phyloP scores from a whole-genome alignment of 2,113 vertebrate species.

The Apistogramma diplotaenia region DNA sequence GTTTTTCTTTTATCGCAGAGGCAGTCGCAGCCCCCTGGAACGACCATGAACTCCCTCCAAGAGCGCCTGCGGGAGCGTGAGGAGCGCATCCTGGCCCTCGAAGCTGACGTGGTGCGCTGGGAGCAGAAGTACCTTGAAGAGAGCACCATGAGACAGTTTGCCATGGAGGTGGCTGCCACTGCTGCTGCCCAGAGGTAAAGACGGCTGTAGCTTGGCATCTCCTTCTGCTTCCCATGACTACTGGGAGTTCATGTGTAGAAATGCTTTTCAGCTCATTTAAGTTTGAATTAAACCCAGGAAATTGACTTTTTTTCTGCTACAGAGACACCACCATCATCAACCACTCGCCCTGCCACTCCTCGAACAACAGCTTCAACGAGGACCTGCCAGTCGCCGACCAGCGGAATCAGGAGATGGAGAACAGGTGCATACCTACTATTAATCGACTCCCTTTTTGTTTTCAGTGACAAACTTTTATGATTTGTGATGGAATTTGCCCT shows the following conservation, averaged over 20 bases:
- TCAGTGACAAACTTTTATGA: not conserved
- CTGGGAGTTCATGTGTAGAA: not conserved
- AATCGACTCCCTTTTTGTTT: not conserved
- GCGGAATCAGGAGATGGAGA: slow-evolving; percentile 98
- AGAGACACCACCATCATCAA: slow-evolving; percentile 97
- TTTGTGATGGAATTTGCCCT: no score
- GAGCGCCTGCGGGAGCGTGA: slow-evolving; percentile 93
- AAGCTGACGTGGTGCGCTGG: slow-evolving; percentile 98
- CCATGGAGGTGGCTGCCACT: slow-evolving; percentile 95
- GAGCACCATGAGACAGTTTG: slow-evolving; percentile 97
- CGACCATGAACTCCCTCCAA: slow-evolving; percentile 83
- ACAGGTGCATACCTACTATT: slow-evolving; percentile 77
- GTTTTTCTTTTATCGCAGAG: slow-evolving; percentile 73
- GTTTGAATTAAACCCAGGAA: not conserved
- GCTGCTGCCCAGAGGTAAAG: slow-evolving; percentile 88
- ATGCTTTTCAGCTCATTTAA: not conserved
- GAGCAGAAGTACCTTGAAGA: slow-evolving; percentile 98
- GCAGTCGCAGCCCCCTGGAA: slow-evolving; percentile 68
- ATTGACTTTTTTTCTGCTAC: slow-evolving; percentile 8
- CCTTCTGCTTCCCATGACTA: not conserved
- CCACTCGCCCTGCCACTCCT: slow-evolving; percentile 92
- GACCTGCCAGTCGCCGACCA: slow-evolving; percentile 87
- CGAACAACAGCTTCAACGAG: slow-evolving; percentile 95
- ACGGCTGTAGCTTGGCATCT: accelerated
- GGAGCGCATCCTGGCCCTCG: slow-evolving; percentile 92